Conservation (phyloP, 1,140 invertebrate species). For the Campoletis sonorensis region DNA sequence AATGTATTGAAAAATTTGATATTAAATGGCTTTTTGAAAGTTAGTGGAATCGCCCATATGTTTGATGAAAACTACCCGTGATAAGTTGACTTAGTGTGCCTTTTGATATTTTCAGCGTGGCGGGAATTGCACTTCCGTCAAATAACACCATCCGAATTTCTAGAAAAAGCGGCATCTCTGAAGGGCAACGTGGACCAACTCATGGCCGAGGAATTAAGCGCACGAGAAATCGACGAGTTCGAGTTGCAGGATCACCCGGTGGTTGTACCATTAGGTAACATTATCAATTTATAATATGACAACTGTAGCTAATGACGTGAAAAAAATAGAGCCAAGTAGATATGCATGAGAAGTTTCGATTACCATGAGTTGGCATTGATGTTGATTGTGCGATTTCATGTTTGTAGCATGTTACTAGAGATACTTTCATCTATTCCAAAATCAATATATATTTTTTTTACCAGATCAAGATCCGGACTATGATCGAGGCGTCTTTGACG, state of each 20-base stretch:
- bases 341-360: background rate
- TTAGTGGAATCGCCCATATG: too few species aligned
- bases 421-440: background rate
- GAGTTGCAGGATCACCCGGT: background rate
- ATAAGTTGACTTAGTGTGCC: background rate
- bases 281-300: constrained; percentile 1
- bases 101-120: constrained; percentile 13
- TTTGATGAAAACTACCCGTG: background rate
- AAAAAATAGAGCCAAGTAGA: background rate
- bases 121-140: constrained; percentile 18
- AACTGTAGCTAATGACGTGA: background rate
- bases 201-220: background rate
- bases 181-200: constrained; percentile 30
- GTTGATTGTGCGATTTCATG: background rate
- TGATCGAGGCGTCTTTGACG: background rate
- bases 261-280: constrained; percentile 27
- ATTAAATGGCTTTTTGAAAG: too few species aligned
- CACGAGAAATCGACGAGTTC: background rate
- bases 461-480: background rate
- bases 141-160: constrained; percentile 7
- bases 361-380: too few species aligned
- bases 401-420: background rate
- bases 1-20: too few species aligned
- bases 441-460: background rate
- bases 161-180: constrained; percentile 17